Base-by-base conservation (phyloP, 2,113 vertebrate species). In the Chauna torquata region DNA sequence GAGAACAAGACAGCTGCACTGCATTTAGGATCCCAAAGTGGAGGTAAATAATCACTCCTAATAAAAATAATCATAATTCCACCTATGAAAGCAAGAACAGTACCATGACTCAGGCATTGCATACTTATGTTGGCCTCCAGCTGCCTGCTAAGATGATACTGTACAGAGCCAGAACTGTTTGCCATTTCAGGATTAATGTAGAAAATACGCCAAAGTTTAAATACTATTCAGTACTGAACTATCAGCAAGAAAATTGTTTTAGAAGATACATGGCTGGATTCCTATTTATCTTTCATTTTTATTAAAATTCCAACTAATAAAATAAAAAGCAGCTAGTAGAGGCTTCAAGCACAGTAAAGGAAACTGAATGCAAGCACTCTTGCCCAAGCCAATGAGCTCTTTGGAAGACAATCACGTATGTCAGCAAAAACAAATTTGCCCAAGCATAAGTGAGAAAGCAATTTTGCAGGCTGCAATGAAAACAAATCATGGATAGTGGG, bases 231-330 rank as follows among this genome's bases (percentile, higher is more conserved):
- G 52, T 2, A 4, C 83, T 92, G 95, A 95, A 91, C 40, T 12
- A 85, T 95, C 94, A 94, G 92, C 84, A 82, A 40, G 71, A 86
- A 86, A 61, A 68, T 3, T 65, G 81, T 68, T 95, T 50, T 5
- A 47, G 87, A 36, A 55, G 61, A 40, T 27, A 20, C 34, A 40
- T 96, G 94, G 95, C 91, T 91, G 36, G 45, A 80, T 80, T 95
- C 95, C 97, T 91, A 89, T 94, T 97, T 92, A 28, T 91, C 91
- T 87, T 36, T 96, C 92, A 85, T 91, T 92, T 86, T 95, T 96
- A 97, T 97, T 96, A 94, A 94, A 95, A 87, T 45, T 2, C 30
- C 78, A 62, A 7, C 65, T 96, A 94, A 95, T 92, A 82, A 89
- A 94, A 92, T 92, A 76, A 96, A 85, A 94, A 61, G 74, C 77